Base-by-base conservation (phyloP, 2,797 vertebrate species). In the Ciconia nigra region DNA sequence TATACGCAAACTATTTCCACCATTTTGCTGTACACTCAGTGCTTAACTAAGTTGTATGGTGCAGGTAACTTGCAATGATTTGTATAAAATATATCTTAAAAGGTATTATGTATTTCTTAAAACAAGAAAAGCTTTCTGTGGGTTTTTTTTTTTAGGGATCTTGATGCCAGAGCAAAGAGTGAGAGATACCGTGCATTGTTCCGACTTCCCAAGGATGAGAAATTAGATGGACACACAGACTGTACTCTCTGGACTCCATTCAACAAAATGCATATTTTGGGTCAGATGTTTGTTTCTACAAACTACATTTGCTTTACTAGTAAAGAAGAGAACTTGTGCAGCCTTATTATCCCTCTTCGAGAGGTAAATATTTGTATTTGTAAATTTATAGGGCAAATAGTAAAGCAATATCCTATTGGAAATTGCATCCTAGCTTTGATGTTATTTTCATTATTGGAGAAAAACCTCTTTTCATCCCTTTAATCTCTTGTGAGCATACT, bases 251-350 rank as follows among this genome's bases (percentile, higher is more conserved):
- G 99, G 99, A 99, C 99, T 20, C 99, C 99, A 5, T 99, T 99
- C 94, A 99, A 99, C 97, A 99, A 99, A 98, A 99, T 98, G 98
- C 99, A 99, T 97, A 99, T 99, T 96, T 98, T 99, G 98, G 99
- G 99, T 26, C 99, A 99, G 97, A 99, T 99, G 99, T 99, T 99
- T 90, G 99, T 99, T 77, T 99, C 99, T 96, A 99, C 99, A 51
- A 99, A 99, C 98, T 99, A 99, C 97, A 99, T 99, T 98, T 99
- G 99, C 98, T 99, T 99, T 97, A 99, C 98, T 96, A 99, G 99
- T 98, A 99, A 99, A 97, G 99, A 99, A 67, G 99, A 99, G 96
- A 99, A 99, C 5, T 87, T 99, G 71, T 99, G 99, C 83, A 99
- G 99, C 97, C 99, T 99, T 98, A 99, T 99, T 78, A 99, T 99